Evolutionary conservation across 1,140 invertebrate species (phyloP).

Genomic region (Ceratina japonica): DNA sequence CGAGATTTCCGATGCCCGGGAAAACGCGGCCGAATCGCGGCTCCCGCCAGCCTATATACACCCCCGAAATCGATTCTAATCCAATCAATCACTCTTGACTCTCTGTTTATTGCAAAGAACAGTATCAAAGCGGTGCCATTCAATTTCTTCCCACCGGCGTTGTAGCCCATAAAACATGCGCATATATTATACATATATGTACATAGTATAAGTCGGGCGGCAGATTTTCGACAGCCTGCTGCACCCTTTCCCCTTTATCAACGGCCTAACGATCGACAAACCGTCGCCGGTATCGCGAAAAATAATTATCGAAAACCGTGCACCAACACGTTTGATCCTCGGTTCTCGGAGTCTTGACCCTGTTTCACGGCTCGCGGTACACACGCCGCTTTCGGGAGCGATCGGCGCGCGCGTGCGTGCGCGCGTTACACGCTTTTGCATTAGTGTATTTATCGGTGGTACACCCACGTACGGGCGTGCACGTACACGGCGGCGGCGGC

Average conservation of each 20-base stretch:
- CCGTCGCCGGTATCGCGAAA: not conserved
- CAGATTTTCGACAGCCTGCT: no score
- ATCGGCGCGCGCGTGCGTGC: slow-evolving; percentile 38
- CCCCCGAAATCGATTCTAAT: no score
- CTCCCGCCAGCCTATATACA: no score
- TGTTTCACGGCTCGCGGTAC: slow-evolving; percentile 29
- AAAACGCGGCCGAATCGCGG: not conserved
- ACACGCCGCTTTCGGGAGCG: slow-evolving; percentile 37
- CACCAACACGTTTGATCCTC: slow-evolving; percentile 28
- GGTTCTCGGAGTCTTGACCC: slow-evolving; percentile 40
- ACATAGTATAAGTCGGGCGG: no score
- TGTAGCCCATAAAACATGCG: not conserved
- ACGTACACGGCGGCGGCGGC: not conserved
- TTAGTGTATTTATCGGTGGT: slow-evolving; percentile 30
- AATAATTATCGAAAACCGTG: slow-evolving; percentile 5
- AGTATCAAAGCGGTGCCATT: not conserved
- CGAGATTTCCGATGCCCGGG: not conserved
- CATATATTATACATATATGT: no score
- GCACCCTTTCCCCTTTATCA: no score
- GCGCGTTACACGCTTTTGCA: slow-evolving; percentile 31
- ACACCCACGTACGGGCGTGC: slow-evolving; percentile 4
- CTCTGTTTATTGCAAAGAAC: not conserved
- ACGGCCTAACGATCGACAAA: not conserved
- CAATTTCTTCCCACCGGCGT: not conserved
- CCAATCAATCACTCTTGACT: not conserved